These are phyloP conservation scores for Pterocles gutturalis DNA, from an alignment of 2,113 vertebrate species.

Conservation along the genomic window DNA sequence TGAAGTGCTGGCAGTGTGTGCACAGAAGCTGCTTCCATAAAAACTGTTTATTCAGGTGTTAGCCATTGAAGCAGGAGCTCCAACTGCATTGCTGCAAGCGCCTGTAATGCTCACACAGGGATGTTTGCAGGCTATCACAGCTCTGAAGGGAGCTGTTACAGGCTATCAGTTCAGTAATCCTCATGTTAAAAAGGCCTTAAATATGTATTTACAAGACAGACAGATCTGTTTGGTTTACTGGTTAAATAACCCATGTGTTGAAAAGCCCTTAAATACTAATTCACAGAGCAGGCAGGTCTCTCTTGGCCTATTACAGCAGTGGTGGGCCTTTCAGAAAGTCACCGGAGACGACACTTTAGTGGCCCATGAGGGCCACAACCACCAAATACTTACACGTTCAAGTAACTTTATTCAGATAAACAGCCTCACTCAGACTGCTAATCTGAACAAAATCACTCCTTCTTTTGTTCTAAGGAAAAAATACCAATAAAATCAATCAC, in stretches of 20 bases:
- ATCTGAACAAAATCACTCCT: not conserved
- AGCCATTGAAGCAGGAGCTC: conserved; percentile 18
- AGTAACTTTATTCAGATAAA: not conserved
- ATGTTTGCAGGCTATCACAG: conserved; percentile 25
- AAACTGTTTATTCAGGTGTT: conserved; percentile 45
- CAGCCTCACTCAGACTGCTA: not conserved
- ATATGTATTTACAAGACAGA: conserved; percentile 58
- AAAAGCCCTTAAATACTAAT: conserved; percentile 20
- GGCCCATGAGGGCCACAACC: not conserved
- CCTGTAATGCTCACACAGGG: not conserved
- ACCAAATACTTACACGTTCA: not conserved
- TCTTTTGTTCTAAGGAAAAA: not conserved
- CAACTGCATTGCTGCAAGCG: not conserved
- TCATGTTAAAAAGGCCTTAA: conserved; percentile 36
- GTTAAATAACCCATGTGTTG: conserved; percentile 15
- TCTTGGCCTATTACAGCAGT: not conserved
- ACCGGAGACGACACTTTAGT: not conserved
- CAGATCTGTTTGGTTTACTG: conserved; percentile 39
- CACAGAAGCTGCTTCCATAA: conserved; percentile 4
- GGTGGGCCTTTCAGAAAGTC: not conserved
- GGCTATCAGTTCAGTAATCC: conserved; percentile 47
- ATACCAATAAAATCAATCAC: not conserved
- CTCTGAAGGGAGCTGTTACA: conserved; percentile 57
- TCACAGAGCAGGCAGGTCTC: not conserved
- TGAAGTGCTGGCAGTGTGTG: not conserved